Evolutionary conservation across 2,888 invertebrate genomes (phyloP), one percentile per base, ranked within the genome.

Genomic region (Lithophane socia): DNA sequence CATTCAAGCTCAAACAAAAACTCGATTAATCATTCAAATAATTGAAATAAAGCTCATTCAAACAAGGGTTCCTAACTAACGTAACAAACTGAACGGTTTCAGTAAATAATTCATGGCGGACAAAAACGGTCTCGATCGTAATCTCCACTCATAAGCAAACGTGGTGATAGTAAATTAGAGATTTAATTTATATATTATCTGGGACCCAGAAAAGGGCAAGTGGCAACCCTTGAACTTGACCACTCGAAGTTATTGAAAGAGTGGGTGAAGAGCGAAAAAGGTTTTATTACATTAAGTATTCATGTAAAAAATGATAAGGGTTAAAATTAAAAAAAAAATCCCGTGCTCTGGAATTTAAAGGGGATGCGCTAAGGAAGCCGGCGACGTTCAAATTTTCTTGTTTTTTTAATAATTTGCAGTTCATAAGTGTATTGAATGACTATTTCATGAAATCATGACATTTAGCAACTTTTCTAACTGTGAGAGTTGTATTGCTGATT

Each of bases 161-260:
- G 65, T 69, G 63, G 61, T 73, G 75, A 83, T 85, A 86, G 85
- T 87, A 85, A 87, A 87, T 87, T 85, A 78, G 82, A 87, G 75
- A 79, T 83, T 82, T 87, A 90, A 90, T 90, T 91, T 87, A 85
- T 88, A 88, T 83, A 89, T 88, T 88, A 86, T 89, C 85, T 85
- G 63, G 75, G 79, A 73, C 52, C 79, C 81, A 60, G 71, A 82
- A 86, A 87, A 84, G 87, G 82, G 37, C 52, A 69, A 84, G 75
- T 63, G 69, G 69, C 2, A 63, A 70, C 60, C 64, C 58, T 73
- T 47, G 44, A 60, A 37, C 24, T 65, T 78, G 73, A 68, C 74
- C 75, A 81, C 44, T 54, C 49, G 3, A 61, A 74, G 42, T 37
- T 54, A 73, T 60, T 77, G 47, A 63, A 44, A 63, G 67, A 75